phyloP scores from a whole-genome alignment of 2,888 invertebrate genomes.

The Leucoma salicis region DNA sequence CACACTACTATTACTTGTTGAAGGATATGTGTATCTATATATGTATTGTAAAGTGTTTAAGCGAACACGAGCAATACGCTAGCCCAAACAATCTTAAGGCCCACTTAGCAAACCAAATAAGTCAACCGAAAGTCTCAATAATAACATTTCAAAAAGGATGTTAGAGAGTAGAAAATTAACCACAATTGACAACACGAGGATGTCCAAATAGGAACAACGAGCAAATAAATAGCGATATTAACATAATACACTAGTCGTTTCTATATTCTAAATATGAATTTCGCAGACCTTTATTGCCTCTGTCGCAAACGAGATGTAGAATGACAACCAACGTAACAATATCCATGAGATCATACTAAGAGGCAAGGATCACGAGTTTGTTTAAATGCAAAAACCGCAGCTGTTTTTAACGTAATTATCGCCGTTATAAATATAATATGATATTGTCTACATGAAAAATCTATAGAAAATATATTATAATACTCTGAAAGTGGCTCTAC shows the following conservation, averaged over 20 bases:
- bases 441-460: not conserved
- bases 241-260: conserved; percentile 8
- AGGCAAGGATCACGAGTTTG: conserved; percentile 26
- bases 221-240: conserved; percentile 19
- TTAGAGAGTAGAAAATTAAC: too few species aligned
- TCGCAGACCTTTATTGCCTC: conserved; percentile 13
- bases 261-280: conserved; percentile 14
- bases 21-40: too few species aligned
- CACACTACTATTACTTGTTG: too few species aligned
- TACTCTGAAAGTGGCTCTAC: too few species aligned
- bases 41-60: too few species aligned
- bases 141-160: too few species aligned
- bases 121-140: too few species aligned
- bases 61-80: too few species aligned
- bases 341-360: conserved; percentile 28
- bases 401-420: conserved; percentile 20
- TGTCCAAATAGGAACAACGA: conserved; percentile 8
- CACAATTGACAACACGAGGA: not conserved
- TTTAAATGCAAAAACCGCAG: conserved; percentile 27
- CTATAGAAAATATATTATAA: too few species aligned
- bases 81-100: too few species aligned
- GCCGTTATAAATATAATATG: not conserved
- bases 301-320: conserved; percentile 11
- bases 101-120: too few species aligned
- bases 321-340: conserved; percentile 22